Conservation (phyloP, 2,797 vertebrate species). For the Gambelia wislizenii region DNA sequence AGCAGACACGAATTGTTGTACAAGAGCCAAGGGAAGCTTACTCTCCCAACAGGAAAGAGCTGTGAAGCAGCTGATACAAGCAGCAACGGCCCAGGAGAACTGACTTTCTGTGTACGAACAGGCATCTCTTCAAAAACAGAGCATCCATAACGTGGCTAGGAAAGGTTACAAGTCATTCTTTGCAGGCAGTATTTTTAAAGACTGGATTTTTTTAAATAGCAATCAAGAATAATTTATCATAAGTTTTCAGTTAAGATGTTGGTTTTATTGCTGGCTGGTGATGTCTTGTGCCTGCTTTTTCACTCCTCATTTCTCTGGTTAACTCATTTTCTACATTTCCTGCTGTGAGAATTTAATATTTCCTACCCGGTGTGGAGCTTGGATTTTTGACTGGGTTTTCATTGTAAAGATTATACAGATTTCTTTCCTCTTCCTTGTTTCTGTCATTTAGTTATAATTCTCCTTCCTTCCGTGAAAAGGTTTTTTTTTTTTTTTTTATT, state of each 20-base stretch:
- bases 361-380: constrained; percentile 56
- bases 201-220: constrained; percentile 53
- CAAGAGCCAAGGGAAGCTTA: constrained; percentile 35
- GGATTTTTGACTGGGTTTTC: constrained; percentile 55
- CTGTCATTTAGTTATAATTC: constrained; percentile 39
- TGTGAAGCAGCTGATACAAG: constrained; percentile 33
- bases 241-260: constrained; percentile 45
- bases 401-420: constrained; percentile 50
- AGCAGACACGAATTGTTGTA: constrained; percentile 19
- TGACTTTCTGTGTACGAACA: rapidly evolving
- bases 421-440: neutral
- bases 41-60: constrained; percentile 22
- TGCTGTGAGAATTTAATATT: constrained; percentile 54
- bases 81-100: constrained; percentile 15
- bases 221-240: constrained; percentile 34
- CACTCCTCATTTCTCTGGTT: constrained; percentile 58
- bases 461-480: constrained; percentile 18
- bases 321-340: constrained; percentile 58
- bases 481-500: neutral
- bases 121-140: neutral
- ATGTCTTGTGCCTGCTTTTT: constrained; percentile 65
- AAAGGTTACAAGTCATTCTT: neutral
- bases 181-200: constrained; percentile 16
- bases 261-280: constrained; percentile 44
- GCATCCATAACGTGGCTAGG: neutral